phyloP scores from a whole-genome alignment of 2,888 invertebrate species.

The Epiblema foenella region DNA sequence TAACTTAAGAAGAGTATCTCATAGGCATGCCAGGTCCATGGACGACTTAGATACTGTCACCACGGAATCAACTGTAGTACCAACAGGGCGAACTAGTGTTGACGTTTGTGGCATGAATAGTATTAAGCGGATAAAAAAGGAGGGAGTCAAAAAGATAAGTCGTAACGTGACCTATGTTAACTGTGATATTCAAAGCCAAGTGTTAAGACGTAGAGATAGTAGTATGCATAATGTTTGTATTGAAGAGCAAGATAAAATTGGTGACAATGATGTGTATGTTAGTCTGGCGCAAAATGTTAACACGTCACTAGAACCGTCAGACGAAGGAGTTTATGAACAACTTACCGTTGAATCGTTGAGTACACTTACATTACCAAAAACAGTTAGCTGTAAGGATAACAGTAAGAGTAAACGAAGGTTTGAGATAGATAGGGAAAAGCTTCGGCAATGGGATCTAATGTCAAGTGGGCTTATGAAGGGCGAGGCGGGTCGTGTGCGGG shows the following conservation, averaged over 20 bases:
- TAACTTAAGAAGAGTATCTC: slow-evolving; percentile 90
- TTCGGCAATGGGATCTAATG: slow-evolving; percentile 95
- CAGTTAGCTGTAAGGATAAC: slow-evolving; percentile 47
- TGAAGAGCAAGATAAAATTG: slow-evolving; percentile 65
- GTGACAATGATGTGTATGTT: slow-evolving; percentile 83
- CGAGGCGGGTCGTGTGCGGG: slow-evolving; percentile 73
- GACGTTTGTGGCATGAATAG: slow-evolving; percentile 72
- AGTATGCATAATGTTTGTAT: slow-evolving; percentile 56
- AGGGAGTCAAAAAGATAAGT: slow-evolving; percentile 77
- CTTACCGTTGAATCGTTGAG: slow-evolving; percentile 73
- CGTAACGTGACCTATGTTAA: slow-evolving; percentile 93
- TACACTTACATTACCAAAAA: slow-evolving; percentile 48
- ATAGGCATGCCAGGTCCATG: slow-evolving; percentile 92
- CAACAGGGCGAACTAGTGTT: slow-evolving; percentile 60
- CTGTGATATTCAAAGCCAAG: slow-evolving; percentile 85
- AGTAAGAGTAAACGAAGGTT: slow-evolving; percentile 73
- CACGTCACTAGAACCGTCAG: slow-evolving; percentile 60
- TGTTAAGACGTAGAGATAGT: slow-evolving; percentile 69
- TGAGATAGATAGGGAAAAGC: slow-evolving; percentile 92
- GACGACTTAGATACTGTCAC: slow-evolving; percentile 89
- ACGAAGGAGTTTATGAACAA: slow-evolving; percentile 86
- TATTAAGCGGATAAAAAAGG: slow-evolving; percentile 76
- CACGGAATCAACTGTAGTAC: slow-evolving; percentile 52
- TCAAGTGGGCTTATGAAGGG: slow-evolving; percentile 90
- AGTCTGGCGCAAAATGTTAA: slow-evolving; percentile 71